Conservation (phyloP, 2,888 invertebrate genomes). For the Brachypterus glaber region DNA sequence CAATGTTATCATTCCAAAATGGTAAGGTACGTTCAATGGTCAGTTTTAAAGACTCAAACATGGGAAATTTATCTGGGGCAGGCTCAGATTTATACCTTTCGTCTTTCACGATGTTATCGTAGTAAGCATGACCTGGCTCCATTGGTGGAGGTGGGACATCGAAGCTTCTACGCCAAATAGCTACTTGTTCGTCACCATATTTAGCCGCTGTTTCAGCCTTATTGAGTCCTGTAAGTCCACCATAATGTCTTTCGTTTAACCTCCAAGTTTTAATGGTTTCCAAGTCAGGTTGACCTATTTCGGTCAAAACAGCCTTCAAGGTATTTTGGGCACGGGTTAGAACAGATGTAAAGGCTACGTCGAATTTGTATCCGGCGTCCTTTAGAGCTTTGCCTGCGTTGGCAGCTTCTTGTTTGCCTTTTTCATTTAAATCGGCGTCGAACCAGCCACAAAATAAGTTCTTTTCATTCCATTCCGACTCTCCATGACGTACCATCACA, state of each 20-base stretch:
- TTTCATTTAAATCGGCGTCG: slow-evolving; percentile 50
- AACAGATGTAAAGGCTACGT: slow-evolving; percentile 55
- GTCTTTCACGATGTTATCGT: slow-evolving; percentile 69
- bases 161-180: slow-evolving; percentile 82
- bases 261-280: slow-evolving; percentile 52
- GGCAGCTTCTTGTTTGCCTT: slow-evolving; percentile 51
- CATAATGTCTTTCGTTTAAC: slow-evolving; percentile 56
- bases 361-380: slow-evolving; percentile 48
- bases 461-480: slow-evolving; percentile 55
- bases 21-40: slow-evolving; percentile 79
- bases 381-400: slow-evolving; percentile 54
- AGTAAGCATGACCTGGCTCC: slow-evolving; percentile 68
- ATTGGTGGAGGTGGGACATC: slow-evolving; percentile 79
- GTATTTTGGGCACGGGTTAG: slow-evolving; percentile 53
- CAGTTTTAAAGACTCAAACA: slow-evolving; percentile 74
- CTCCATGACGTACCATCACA: slow-evolving; percentile 57
- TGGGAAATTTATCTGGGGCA: slow-evolving; percentile 68
- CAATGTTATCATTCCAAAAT: slow-evolving; percentile 81
- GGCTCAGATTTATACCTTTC: slow-evolving; percentile 60
- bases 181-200: slow-evolving; percentile 60
- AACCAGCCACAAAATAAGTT: slow-evolving; percentile 57
- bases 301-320: slow-evolving; percentile 47
- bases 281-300: slow-evolving; percentile 48
- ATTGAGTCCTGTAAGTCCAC: slow-evolving; percentile 56
- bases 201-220: slow-evolving; percentile 58